These are phyloP conservation scores for Acanthaster planci DNA, from an alignment of 35 echinoderm and acorn worm species.

Conservation along the genomic window DNA sequence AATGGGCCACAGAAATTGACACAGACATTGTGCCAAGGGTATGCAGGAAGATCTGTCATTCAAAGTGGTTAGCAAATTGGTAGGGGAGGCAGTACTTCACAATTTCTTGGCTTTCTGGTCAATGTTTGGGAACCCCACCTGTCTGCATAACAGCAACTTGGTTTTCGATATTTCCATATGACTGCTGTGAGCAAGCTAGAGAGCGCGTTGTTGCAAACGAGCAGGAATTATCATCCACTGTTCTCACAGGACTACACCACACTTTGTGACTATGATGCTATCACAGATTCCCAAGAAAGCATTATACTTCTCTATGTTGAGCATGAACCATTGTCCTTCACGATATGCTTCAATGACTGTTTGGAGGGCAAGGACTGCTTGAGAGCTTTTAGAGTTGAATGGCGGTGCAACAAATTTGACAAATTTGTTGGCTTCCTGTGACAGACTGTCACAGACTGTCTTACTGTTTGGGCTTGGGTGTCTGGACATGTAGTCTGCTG, in stretches of 20 bases:
- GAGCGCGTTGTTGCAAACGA: slow-evolving; percentile 26
- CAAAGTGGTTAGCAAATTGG: neutral
- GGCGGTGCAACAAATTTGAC: slow-evolving; percentile 33
- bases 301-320: neutral
- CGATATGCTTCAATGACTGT: neutral
- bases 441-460: too few species aligned
- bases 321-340: neutral
- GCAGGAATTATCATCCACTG: slow-evolving; percentile 46
- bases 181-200: slow-evolving; percentile 43
- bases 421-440: slow-evolving; percentile 32
- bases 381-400: slow-evolving; percentile 48
- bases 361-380: slow-evolving; percentile 22
- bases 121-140: slow-evolving; percentile 49
- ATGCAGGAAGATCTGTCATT: too few species aligned
- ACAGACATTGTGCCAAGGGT: slow-evolving; percentile 39
- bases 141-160: slow-evolving; percentile 33
- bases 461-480: slow-evolving; percentile 12
- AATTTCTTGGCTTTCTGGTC: slow-evolving; percentile 25
- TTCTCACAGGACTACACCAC: slow-evolving; percentile 41
- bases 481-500: slow-evolving; percentile 60
- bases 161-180: slow-evolving; percentile 34
- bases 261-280: slow-evolving; percentile 16
- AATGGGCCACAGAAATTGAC: slow-evolving; percentile 73
- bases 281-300: slow-evolving; percentile 2
- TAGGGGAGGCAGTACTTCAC: slow-evolving; percentile 19